A percentile compares a stretch with the other conserved stretches of the same genome.
Conservation (phyloP, 2,888 invertebrate species). For the Litoditis marina region DNA sequence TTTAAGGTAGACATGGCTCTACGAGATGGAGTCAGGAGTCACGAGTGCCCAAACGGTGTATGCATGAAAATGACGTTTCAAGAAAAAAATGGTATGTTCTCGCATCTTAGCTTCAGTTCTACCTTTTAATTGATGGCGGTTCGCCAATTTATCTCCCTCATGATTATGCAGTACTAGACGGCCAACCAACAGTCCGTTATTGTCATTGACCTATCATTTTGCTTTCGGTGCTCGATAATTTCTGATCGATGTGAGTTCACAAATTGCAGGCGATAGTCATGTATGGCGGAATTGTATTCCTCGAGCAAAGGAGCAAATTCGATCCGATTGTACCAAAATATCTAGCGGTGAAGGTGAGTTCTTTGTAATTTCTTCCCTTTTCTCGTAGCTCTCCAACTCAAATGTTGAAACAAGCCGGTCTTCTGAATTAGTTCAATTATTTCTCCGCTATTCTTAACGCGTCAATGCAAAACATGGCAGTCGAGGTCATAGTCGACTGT, state of each 20-base stretch:
- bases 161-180: too few species aligned
- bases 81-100: constrained; percentile 47
- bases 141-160: too few species aligned
- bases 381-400: too few species aligned
- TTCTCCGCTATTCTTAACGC: too few species aligned
- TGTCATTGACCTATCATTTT: too few species aligned
- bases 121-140: neutral
- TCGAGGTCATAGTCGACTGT: too few species aligned
- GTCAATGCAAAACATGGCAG: too few species aligned
- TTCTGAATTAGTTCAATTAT: too few species aligned
- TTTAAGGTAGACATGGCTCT: constrained; percentile 55
- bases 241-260: too few species aligned
- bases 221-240: too few species aligned
- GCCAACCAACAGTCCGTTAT: constrained; percentile 1
- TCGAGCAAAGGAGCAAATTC: constrained; percentile 51
- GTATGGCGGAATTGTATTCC: constrained; percentile 60
- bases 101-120: neutral
- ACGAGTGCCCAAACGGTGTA: constrained; percentile 54
- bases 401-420: too few species aligned
- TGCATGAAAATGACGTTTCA: constrained; percentile 61
- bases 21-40: constrained; percentile 51
- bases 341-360: constrained; percentile 54
- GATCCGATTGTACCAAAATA: constrained; percentile 57
- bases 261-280: constrained; percentile 47
- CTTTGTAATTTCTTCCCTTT: too few species aligned